Evolutionary conservation across 2,797 vertebrate genomes (phyloP).

Genomic region (Squalus acanthias): DNA sequence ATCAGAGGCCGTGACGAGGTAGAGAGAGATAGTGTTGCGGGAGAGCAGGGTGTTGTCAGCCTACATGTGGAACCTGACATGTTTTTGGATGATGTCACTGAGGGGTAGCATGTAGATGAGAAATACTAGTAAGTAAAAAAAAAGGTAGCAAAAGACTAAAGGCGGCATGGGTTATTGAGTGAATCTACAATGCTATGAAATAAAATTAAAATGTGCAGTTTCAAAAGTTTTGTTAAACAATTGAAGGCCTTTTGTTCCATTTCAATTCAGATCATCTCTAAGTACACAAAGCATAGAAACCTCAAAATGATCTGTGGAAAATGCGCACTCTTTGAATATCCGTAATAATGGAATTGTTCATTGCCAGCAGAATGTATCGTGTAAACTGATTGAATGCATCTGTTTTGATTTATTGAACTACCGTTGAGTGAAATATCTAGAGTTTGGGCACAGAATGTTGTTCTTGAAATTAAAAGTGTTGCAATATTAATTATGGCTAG

Average conservation of each 20-base stretch:
- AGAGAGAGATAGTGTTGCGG: neutral
- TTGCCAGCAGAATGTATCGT: neutral
- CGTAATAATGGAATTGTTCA: neutral
- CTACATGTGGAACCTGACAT: no score
- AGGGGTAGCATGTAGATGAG: neutral
- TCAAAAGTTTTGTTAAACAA: neutral
- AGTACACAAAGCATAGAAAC: neutral
- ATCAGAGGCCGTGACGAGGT: neutral
- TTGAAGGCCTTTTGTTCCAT: neutral
- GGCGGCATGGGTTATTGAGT: neutral
- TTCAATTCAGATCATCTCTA: neutral
- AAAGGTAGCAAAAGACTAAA: neutral
- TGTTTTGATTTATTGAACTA: neutral
- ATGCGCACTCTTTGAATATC: neutral
- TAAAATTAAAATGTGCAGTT: neutral
- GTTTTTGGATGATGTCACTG: no score
- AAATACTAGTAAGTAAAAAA: neutral
- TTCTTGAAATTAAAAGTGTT: neutral
- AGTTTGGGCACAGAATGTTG: neutral
- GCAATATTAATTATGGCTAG: neutral
- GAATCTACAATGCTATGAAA: neutral
- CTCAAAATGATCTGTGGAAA: neutral
- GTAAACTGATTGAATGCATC: neutral
- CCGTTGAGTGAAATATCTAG: neutral
- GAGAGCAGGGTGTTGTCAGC: neutral